Percentiles rank a stretch among this genome's conserved stretches.
Evolutionary conservation across 1,140 invertebrate genomes (phyloP).

Genomic region (Panagrolaimus sp.): DNA sequence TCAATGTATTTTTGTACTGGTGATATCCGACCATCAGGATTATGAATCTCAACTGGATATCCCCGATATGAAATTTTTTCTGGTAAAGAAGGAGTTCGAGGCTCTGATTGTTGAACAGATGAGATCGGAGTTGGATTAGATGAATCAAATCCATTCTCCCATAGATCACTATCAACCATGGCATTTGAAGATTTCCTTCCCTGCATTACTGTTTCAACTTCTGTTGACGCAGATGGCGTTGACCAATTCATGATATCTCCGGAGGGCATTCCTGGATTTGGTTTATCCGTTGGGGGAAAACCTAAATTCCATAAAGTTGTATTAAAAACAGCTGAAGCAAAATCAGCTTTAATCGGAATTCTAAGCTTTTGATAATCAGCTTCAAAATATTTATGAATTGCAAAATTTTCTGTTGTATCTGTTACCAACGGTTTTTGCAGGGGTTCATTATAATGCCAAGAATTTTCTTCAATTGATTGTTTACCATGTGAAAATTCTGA

Average conservation of each 20-base stretch:
- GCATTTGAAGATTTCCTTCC: background rate
- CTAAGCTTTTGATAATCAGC: conserved; percentile 12
- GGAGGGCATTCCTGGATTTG: too few relatives aligned
- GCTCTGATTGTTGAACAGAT: background rate
- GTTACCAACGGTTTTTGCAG: background rate
- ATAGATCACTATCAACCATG: background rate
- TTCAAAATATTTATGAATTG: conserved; percentile 32
- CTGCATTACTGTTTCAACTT: background rate
- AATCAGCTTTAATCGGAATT: conserved; percentile 5
- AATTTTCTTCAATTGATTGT: background rate
- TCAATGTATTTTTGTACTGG: background rate
- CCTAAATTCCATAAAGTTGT: background rate
- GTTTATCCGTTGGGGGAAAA: too few relatives aligned
- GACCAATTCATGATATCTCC: conserved; percentile 15
- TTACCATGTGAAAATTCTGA: background rate
- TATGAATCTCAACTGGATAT: background rate
- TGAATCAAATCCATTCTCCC: background rate
- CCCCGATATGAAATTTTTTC: background rate
- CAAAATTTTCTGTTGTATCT: conserved; percentile 27
- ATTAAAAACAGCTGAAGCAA: background rate
- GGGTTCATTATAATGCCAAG: background rate
- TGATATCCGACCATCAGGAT: background rate
- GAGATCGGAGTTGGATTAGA: background rate
- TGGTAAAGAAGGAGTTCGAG: background rate
- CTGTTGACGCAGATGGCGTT: background rate